Percentiles rank a stretch among this genome's conserved stretches.
Evolutionary conservation across 2,888 invertebrate genomes (phyloP).

Genomic region (Charanyca ferruginea): DNA sequence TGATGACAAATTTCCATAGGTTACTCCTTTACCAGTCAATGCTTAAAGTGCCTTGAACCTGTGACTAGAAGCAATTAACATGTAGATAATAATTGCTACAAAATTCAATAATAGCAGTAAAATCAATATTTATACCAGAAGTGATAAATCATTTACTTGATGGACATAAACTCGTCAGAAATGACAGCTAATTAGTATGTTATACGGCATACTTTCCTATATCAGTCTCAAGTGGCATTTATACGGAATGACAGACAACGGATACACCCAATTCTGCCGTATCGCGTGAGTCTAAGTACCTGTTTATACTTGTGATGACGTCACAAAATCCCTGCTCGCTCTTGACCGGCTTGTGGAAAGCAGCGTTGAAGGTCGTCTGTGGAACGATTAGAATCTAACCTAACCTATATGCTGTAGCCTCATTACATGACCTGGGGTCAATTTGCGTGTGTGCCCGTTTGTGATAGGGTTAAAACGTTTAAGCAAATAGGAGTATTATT

Average conservation of each 20-base stretch:
- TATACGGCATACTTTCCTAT: no score
- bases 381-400: conserved; percentile 67
- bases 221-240: no score
- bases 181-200: no score
- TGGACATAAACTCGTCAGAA: no score
- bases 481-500: background rate
- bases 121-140: no score
- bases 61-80: no score
- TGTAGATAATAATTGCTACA: no score
- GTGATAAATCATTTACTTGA: no score
- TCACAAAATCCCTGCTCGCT: conserved; percentile 29
- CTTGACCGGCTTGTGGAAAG: conserved; percentile 51
- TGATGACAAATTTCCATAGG: no score
- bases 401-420: conserved; percentile 68
- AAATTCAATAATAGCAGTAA: no score
- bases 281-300: conserved; percentile 13
- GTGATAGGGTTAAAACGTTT: background rate
- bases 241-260: conserved; percentile 1
- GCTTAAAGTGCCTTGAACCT: no score
- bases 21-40: no score
- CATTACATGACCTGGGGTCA: conserved; percentile 71
- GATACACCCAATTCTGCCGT: conserved; percentile 15
- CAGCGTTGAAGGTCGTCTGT: conserved; percentile 58
- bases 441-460: conserved; percentile 67
- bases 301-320: conserved; percentile 36